Base-by-base conservation (phyloP, 2,888 invertebrate species). In the Pterostichus niger region DNA sequence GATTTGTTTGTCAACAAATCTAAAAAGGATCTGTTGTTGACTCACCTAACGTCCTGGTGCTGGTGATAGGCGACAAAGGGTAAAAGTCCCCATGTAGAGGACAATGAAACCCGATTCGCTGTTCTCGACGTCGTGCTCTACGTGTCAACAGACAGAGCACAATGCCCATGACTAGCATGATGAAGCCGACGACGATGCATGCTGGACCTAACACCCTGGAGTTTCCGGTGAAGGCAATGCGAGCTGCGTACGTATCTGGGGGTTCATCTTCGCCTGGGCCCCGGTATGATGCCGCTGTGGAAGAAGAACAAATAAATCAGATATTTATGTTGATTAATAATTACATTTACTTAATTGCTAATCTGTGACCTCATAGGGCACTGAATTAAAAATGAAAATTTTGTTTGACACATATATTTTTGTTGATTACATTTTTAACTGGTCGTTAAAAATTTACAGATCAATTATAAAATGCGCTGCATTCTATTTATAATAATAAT, bases 61-160 rank as follows among this genome's bases (percentile, higher is more conserved):
- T 89, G 83, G 91, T 93, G 84, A 93, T 92, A 31, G 94, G 94
- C 88, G 94, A 94, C 52, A 94, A 90, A 2, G 95, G 95, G 88
- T 94, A 95, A 89, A 95, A 95, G 89, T 95, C 95, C 6, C 95
- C 95, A 86, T 95, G 95, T 64, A 95, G 91, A 35, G 95, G 95
- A 89, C 95, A 95, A 89, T 95, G 95, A 90, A 95, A 95, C 81
- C 95, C 95, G 84, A 95, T 91, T 61, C 94, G 91, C 81, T 94
- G 92, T 86, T 94, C 94, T 52, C 93, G 91, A 78, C 92, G 91
- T 85, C 94, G 92, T 1, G 94, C 94, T 40, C 94, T 91, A 77
- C 94, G 91, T 88, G 94, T 94, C 85, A 95, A 89, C 86, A 93
- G 91, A 89, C 94, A 94, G 61, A 95, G 89, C 7, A 93, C 91